A percentile compares a stretch with the other conserved stretches of the same genome.
These are phyloP conservation scores for Struthidea cinerea DNA, from an alignment of 2,113 vertebrate genomes.

Conservation along the genomic window DNA sequence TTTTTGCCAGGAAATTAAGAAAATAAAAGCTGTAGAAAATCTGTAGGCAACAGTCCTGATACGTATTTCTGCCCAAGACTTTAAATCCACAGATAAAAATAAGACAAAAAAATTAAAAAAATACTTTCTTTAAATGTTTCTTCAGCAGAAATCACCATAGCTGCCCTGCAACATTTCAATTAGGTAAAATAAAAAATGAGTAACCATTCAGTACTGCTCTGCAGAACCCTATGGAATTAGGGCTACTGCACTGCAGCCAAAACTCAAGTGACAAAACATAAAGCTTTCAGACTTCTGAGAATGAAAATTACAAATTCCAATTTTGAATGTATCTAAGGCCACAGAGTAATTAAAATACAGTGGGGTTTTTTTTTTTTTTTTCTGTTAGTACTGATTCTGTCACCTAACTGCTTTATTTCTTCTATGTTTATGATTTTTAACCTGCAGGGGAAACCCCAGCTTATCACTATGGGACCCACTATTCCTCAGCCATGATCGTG, in stretches of 20 bases:
- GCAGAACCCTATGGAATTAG: not conserved
- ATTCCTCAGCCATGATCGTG: slow-evolving; percentile 98
- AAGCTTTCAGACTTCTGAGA: not conserved
- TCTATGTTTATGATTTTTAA: not conserved
- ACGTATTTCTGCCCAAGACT: not conserved
- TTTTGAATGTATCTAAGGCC: not conserved
- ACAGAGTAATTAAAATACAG: not conserved
- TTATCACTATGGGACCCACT: slow-evolving; percentile 98
- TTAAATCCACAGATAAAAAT: not conserved
- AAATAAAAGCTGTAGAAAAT: not conserved
- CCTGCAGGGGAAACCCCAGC: slow-evolving; percentile 92
- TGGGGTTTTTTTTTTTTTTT: not conserved
- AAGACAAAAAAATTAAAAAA: not conserved
- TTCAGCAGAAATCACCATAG: not conserved
- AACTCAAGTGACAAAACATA: not conserved
- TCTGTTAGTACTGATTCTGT: not conserved
- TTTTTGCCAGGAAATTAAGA: not conserved
- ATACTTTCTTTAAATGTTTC: not conserved
- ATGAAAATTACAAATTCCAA: not conserved
- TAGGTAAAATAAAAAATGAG: not conserved
- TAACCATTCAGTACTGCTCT: not conserved
- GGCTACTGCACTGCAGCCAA: not conserved
- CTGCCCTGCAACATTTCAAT: not conserved
- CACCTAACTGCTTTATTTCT: not conserved
- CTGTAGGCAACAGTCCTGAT: not conserved